Evolutionary conservation across 2,888 invertebrate genomes (phyloP).

Genomic region (Conus canariensis): DNA sequence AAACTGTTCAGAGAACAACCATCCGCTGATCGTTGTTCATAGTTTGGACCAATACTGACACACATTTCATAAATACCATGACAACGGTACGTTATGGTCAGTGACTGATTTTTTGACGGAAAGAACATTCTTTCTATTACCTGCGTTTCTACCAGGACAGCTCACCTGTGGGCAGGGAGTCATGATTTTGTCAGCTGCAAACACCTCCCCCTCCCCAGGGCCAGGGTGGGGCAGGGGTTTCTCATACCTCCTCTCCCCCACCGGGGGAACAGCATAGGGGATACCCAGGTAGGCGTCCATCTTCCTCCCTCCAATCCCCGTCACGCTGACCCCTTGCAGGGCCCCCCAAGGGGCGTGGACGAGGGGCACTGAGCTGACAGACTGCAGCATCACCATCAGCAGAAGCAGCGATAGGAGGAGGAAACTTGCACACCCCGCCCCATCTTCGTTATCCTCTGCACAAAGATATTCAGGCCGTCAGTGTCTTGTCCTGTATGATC

Average conservation of each 20-base stretch:
- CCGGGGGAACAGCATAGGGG: constrained; percentile 49
- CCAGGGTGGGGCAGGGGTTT: constrained; percentile 45
- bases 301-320: constrained; percentile 14
- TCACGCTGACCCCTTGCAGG: constrained; percentile 9
- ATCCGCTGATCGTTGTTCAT: no score
- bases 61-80: no score
- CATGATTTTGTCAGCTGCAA: constrained; percentile 4
- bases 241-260: constrained; percentile 42
- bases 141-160: not conserved
- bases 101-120: no score
- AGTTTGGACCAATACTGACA: no score
- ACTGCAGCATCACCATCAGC: not conserved
- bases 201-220: constrained; percentile 25
- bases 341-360: constrained; percentile 36
- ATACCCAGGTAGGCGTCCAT: constrained; percentile 41
- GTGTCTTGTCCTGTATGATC: no score
- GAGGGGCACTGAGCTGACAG: constrained; percentile 2
- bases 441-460: not conserved
- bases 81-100: no score
- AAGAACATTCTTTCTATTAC: no score
- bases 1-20: no score
- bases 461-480: no score
- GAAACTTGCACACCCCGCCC: not conserved
- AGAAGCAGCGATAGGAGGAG: not conserved
- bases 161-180: constrained; percentile 36